A percentile compares a stretch with the other conserved stretches of the same genome.
These are phyloP conservation scores for fruit fly (Drosophila melanogaster) DNA, from an alignment of 1,140 invertebrate species.

Conservation along the genomic window DNA sequence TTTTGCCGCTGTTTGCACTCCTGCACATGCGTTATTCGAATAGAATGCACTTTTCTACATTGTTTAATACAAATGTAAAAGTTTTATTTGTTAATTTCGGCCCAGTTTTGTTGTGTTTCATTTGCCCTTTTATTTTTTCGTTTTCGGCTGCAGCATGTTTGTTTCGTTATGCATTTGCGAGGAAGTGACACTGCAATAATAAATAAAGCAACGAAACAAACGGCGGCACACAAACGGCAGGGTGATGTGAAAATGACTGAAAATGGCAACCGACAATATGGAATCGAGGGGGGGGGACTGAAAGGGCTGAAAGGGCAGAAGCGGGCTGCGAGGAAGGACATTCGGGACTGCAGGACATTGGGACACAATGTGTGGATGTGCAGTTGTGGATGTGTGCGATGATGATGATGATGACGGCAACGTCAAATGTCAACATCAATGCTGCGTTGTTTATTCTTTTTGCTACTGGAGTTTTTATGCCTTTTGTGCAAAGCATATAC, in stretches of 20 bases:
- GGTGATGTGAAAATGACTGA: conserved; percentile 56
- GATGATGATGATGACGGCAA: conserved; percentile 55
- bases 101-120: conserved; percentile 49
- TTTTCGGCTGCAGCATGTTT: conserved; percentile 12
- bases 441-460: conserved; percentile 57
- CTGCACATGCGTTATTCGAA: conserved; percentile 45
- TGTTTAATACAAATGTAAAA: conserved; percentile 66
- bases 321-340: neutral
- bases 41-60: conserved; percentile 63
- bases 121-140: neutral
- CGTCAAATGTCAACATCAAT: conserved; percentile 80
- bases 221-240: neutral
- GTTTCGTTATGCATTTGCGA: conserved; percentile 51
- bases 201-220: conserved; percentile 65
- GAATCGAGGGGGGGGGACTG: conserved; percentile 53
- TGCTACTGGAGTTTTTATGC: conserved; percentile 55
- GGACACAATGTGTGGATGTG: conserved; percentile 30
- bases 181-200: conserved; percentile 70
- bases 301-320: conserved; percentile 35
- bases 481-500: conserved; percentile 30
- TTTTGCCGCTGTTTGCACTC: conserved; percentile 18
- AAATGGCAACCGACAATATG: conserved; percentile 69
- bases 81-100: conserved; percentile 75
- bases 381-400: conserved; percentile 4
- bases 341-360: conserved; percentile 5